Evolutionary conservation across 2,113 vertebrate species (phyloP).

Genomic region (Anseranas semipalmata): DNA sequence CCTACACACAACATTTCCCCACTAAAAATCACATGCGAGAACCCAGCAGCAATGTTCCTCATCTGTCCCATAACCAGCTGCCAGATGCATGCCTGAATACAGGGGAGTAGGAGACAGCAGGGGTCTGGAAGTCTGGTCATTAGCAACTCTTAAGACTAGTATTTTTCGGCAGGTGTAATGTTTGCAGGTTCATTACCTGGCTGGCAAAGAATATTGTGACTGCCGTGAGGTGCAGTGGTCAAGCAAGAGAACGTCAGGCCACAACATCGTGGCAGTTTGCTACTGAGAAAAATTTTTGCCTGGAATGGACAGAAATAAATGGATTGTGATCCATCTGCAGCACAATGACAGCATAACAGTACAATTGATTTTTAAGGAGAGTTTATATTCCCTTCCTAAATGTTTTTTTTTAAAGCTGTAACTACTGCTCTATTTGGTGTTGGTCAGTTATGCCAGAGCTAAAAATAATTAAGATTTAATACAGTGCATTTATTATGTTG

Average conservation of each 20-base stretch:
- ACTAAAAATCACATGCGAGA: not conserved
- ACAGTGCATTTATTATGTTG: not conserved
- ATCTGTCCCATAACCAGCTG: not conserved
- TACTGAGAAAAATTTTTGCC: not conserved
- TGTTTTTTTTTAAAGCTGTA: not conserved
- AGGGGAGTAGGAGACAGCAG: not conserved
- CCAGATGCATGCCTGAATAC: not conserved
- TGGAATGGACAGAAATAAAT: not conserved
- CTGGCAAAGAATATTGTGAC: not conserved
- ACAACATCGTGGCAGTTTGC: not conserved
- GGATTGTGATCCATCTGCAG: not conserved
- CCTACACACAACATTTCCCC: not conserved
- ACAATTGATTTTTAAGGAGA: not conserved
- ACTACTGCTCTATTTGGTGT: not conserved
- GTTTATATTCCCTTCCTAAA: not conserved
- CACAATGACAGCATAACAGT: not conserved
- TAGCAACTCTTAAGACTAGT: not conserved
- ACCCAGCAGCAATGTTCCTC: not conserved
- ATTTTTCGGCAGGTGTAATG: not conserved
- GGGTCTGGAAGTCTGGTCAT: not conserved
- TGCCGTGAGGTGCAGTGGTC: rapidly evolving
- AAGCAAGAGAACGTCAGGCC: not conserved
- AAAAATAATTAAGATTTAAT: not conserved
- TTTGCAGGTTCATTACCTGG: not conserved
- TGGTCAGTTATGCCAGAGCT: not conserved